phyloP scores from a whole-genome alignment of 2,113 vertebrate genomes.

The Macaca nemestrina region DNA sequence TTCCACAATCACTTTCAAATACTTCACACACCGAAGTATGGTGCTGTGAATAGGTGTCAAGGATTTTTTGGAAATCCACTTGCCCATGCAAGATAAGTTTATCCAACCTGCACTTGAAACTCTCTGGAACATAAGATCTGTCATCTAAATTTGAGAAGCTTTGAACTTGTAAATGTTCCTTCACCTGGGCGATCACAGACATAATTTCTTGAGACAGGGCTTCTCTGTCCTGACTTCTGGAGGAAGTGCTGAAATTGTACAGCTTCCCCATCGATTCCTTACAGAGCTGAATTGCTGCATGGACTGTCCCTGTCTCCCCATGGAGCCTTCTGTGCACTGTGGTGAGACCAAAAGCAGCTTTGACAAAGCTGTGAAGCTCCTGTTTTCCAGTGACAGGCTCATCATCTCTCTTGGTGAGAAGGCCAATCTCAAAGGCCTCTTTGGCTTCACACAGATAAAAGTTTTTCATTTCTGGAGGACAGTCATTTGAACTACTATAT shows the following conservation, averaged over 20 bases:
- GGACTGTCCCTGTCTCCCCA: slow-evolving; percentile 62
- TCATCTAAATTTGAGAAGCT: slow-evolving; percentile 86
- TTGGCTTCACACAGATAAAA: slow-evolving; percentile 87
- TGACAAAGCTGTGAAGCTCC: slow-evolving; percentile 93
- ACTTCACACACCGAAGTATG: slow-evolving; percentile 89
- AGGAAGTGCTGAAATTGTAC: slow-evolving; percentile 80
- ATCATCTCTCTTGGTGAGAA: slow-evolving; percentile 87
- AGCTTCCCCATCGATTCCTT: slow-evolving; percentile 86
- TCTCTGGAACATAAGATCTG: slow-evolving; percentile 90
- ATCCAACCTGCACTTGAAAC: slow-evolving; percentile 80
- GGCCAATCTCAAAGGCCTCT: slow-evolving; percentile 92
- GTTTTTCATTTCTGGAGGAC: slow-evolving; percentile 79
- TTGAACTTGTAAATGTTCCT: slow-evolving; percentile 82
- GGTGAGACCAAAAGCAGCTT: slow-evolving; percentile 91
- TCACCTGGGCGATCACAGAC: slow-evolving; percentile 83
- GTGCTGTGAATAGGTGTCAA: slow-evolving; percentile 88
- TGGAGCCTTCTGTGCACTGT: slow-evolving; percentile 86
- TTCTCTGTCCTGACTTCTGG: slow-evolving; percentile 77
- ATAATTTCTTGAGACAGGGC: slow-evolving; percentile 86
- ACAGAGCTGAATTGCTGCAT: slow-evolving; percentile 77
- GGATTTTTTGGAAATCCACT: slow-evolving; percentile 84
- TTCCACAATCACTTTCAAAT: slow-evolving; percentile 77
- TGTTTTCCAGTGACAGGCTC: slow-evolving; percentile 89
- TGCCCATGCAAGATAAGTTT: slow-evolving; percentile 74
- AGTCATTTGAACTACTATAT: slow-evolving; percentile 90